These are phyloP conservation scores for Aplochiton taeniatus DNA, from an alignment of 2,797 vertebrate genomes.

Conservation along the genomic window DNA sequence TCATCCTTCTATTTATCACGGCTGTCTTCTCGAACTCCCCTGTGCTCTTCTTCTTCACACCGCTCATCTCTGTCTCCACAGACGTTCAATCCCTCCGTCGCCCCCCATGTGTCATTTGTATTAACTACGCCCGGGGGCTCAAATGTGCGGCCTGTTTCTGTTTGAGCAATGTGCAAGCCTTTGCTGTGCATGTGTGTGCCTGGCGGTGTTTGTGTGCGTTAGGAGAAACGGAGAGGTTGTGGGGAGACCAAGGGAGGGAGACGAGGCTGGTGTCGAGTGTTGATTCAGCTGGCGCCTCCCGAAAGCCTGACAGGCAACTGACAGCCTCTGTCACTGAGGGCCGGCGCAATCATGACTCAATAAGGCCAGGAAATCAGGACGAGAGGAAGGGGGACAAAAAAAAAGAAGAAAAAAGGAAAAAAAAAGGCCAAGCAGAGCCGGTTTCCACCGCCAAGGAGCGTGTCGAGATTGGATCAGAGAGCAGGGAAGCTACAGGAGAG, in stretches of 20 bases:
- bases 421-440: neutral
- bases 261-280: constrained; percentile 49
- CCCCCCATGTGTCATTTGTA: constrained; percentile 19
- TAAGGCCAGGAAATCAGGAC: constrained; percentile 64
- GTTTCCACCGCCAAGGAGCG: neutral
- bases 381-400: constrained; percentile 38
- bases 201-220: neutral
- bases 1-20: neutral
- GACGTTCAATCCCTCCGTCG: neutral
- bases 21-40: neutral
- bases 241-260: constrained; percentile 6
- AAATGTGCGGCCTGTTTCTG: constrained; percentile 7
- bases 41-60: neutral
- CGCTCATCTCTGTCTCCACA: neutral
- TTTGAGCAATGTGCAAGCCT: constrained; percentile 3
- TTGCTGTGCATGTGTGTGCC: neutral
- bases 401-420: constrained; percentile 17
- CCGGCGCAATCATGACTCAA: constrained; percentile 73
- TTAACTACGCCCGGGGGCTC: constrained; percentile 10
- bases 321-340: constrained; percentile 68
- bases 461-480: neutral
- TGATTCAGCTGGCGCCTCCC: constrained; percentile 76
- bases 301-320: constrained; percentile 70
- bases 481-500: neutral
- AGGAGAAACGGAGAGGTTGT: neutral